A percentile compares a stretch with the other conserved stretches of the same genome.
These are phyloP conservation scores for Stenurella melanura DNA, from an alignment of 2,888 invertebrate genomes.

Conservation along the genomic window DNA sequence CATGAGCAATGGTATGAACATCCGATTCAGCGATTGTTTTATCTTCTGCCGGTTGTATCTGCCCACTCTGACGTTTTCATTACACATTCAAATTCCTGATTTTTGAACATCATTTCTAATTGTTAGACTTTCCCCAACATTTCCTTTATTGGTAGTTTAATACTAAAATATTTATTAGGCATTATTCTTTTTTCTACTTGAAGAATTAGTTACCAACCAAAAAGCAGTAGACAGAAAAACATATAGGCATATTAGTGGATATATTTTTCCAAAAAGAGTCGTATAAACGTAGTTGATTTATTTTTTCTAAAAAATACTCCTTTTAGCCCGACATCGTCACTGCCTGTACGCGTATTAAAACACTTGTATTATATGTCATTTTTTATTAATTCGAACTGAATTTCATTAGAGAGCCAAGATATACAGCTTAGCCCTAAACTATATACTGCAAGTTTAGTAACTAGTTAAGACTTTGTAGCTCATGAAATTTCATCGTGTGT, in stretches of 20 bases:
- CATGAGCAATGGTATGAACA: no score
- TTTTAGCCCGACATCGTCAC: conserved; percentile 58
- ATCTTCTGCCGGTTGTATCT: no score
- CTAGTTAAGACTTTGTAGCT: conserved; percentile 58
- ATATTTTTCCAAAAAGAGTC: conserved; percentile 49
- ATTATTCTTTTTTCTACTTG: neutral
- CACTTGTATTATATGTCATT: conserved; percentile 19
- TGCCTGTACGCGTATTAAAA: conserved; percentile 45
- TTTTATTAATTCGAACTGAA: conserved; percentile 22
- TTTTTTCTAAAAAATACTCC: conserved; percentile 48
- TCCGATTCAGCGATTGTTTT: no score
- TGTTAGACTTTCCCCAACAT: neutral
- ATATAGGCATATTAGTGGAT: conserved; percentile 45
- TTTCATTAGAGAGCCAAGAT: conserved; percentile 3
- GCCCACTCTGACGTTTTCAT: no score
- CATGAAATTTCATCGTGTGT: conserved; percentile 73
- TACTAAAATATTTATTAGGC: neutral
- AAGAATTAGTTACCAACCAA: conserved; percentile 5
- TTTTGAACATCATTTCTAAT: neutral
- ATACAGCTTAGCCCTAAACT: conserved; percentile 28
- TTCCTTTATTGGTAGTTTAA: neutral
- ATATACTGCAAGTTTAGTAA: conserved; percentile 57
- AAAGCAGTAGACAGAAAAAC: conserved; percentile 15
- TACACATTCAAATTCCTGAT: no score
- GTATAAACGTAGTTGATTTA: conserved; percentile 52